Evolutionary conservation across 2,113 vertebrate species (phyloP).

Genomic region (Penelope pileata): DNA sequence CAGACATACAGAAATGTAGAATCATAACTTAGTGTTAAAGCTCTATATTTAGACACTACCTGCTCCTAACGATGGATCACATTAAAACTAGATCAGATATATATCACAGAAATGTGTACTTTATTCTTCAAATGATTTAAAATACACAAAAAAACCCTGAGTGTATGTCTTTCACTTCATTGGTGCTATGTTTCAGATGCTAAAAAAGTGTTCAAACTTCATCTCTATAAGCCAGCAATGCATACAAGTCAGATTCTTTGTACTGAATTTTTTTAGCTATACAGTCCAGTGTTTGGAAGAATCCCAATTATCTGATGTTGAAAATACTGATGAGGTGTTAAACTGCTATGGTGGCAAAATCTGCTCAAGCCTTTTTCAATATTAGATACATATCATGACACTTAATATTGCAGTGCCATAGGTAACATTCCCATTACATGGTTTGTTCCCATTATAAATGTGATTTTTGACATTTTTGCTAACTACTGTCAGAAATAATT

Average conservation of each 20-base stretch:
- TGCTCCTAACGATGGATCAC: neutral
- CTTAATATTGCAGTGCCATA: neutral
- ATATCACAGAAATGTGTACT: neutral
- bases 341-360: conserved; percentile 34
- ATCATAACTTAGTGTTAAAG: neutral
- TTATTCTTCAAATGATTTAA: neutral
- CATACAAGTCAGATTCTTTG: neutral
- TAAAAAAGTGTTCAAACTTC: neutral
- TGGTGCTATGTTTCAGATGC: neutral
- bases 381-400: neutral
- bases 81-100: neutral
- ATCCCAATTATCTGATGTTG: conserved; percentile 27
- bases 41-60: neutral
- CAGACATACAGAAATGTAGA: neutral
- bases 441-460: neutral
- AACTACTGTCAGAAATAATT: conserved; percentile 11
- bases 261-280: neutral
- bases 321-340: conserved; percentile 38
- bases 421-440: neutral
- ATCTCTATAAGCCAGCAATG: neutral
- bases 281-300: neutral
- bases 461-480: conserved; percentile 18
- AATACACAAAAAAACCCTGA: neutral
- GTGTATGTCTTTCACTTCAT: neutral
- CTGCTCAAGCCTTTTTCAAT: conserved; percentile 11